These are phyloP conservation scores for Pseudolaguvia tuberculata DNA, from an alignment of 2,113 vertebrate species.

Conservation along the genomic window DNA sequence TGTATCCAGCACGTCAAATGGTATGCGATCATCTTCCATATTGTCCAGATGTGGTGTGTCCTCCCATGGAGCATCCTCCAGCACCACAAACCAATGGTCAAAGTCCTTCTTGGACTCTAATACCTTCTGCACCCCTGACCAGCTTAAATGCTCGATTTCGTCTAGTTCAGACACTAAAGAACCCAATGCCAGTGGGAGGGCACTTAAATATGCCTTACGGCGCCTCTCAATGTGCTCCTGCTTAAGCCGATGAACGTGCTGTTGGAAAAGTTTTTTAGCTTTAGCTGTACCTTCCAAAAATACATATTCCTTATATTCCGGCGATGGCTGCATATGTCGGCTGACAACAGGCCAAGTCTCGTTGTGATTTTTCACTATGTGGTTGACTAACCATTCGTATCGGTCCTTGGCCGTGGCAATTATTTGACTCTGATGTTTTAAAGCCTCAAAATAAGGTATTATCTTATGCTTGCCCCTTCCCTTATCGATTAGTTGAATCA, in stretches of 20 bases:
- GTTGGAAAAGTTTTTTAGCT: conserved; percentile 93
- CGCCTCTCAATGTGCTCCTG: conserved; percentile 90
- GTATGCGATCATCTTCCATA: conserved; percentile 84
- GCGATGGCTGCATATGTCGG: conserved; percentile 81
- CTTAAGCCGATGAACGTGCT: conserved; percentile 86
- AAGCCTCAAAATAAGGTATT: conserved; percentile 91
- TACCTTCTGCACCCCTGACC: conserved; percentile 81
- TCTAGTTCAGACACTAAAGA: conserved; percentile 85
- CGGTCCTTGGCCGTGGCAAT: conserved; percentile 93
- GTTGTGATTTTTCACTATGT: conserved; percentile 88
- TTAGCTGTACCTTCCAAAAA: conserved; percentile 91
- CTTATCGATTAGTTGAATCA: conserved; percentile 88
- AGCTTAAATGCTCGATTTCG: conserved; percentile 88
- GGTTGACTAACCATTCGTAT: conserved; percentile 93
- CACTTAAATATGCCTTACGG: conserved; percentile 77
- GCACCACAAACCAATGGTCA: conserved; percentile 87
- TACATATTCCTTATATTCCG: conserved; percentile 91
- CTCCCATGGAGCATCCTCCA: conserved; percentile 94
- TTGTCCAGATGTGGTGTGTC: conserved; percentile 83
- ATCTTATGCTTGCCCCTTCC: conserved; percentile 91
- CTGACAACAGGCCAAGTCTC: conserved; percentile 80
- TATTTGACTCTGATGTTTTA: conserved; percentile 96
- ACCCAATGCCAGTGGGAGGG: conserved; percentile 83
- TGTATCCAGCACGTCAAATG: conserved; percentile 88
- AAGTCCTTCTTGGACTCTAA: conserved; percentile 89